phyloP scores from a whole-genome alignment of 1,140 invertebrate species.

The Drosophila subobscura region DNA sequence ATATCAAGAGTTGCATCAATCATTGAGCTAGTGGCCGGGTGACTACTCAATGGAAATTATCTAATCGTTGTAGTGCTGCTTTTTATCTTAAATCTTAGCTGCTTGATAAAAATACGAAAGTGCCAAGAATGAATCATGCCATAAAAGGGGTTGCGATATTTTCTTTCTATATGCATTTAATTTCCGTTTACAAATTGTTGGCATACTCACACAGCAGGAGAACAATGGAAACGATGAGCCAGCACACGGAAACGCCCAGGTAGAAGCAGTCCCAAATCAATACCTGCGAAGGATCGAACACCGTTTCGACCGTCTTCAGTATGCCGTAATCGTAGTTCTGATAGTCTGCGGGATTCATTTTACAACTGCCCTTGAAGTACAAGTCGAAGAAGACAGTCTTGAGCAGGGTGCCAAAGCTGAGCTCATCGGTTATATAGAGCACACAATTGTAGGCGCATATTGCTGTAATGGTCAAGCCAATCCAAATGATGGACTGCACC shows the following conservation, averaged over 20 bases:
- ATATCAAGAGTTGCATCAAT: slow-evolving; percentile 7
- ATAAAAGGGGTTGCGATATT: slow-evolving; percentile 9
- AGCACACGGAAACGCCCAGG: slow-evolving; percentile 64
- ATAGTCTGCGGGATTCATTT: slow-evolving; percentile 39
- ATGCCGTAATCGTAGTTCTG: slow-evolving; percentile 47
- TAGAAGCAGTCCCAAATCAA: slow-evolving; percentile 75
- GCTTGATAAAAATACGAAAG: slow-evolving; percentile 34
- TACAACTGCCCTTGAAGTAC: slow-evolving; percentile 66
- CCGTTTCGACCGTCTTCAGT: slow-evolving; percentile 46
- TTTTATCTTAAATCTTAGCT: slow-evolving; percentile 44
- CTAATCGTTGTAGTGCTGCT: slow-evolving; percentile 5
- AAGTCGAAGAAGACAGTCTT: slow-evolving; percentile 65
- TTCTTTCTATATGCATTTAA: slow-evolving; percentile 4
- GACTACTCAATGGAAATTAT: slow-evolving; percentile 35
- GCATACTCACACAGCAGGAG: slow-evolving; percentile 67
- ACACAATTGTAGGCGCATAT: slow-evolving; percentile 71
- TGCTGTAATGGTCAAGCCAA: slow-evolving; percentile 70
- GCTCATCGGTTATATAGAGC: slow-evolving; percentile 40
- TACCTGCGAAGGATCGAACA: slow-evolving; percentile 62
- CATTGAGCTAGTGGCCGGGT: background rate
- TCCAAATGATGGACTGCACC: slow-evolving; percentile 72
- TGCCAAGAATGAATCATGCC: slow-evolving; percentile 52
- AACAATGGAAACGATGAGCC: slow-evolving; percentile 65
- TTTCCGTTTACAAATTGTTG: slow-evolving; percentile 21
- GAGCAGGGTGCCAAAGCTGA: slow-evolving; percentile 56